Conservation (phyloP, 2,888 invertebrate species). For the Caenorhabditis imperialis region DNA sequence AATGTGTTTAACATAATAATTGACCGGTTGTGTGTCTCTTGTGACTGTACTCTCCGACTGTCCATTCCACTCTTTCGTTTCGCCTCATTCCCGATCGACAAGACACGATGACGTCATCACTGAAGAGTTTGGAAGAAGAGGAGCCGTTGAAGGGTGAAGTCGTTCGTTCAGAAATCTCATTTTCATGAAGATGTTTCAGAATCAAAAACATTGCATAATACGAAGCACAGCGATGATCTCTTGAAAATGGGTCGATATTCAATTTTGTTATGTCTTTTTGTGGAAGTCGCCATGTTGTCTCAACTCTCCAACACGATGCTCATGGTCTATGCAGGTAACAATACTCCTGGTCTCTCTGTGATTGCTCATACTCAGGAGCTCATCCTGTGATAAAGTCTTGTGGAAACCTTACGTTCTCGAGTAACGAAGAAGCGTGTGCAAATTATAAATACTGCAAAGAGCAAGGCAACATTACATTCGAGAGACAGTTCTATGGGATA, state of each 20-base stretch:
- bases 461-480: slow-evolving; percentile 16
- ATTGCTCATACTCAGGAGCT: slow-evolving; percentile 22
- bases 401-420: slow-evolving; percentile 35
- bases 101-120: slow-evolving; percentile 21
- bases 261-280: slow-evolving; percentile 41
- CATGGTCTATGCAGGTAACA: slow-evolving; percentile 54
- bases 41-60: slow-evolving; percentile 2
- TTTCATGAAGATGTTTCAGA: slow-evolving; percentile 2
- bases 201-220: slow-evolving; percentile 5
- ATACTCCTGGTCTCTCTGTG: too few relatives aligned
- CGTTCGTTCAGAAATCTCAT: background rate
- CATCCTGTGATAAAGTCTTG: slow-evolving; percentile 43
- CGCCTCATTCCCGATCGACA: background rate
- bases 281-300: slow-evolving; percentile 51
- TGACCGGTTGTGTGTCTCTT: slow-evolving; percentile 14
- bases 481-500: slow-evolving; percentile 49
- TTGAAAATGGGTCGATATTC: slow-evolving; percentile 46
- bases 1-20: slow-evolving; percentile 37
- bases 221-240: slow-evolving; percentile 46
- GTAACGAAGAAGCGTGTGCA: slow-evolving; percentile 41
- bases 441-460: slow-evolving; percentile 18
- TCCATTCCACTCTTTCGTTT: slow-evolving; percentile 2
- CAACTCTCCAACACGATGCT: slow-evolving; percentile 53
- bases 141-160: slow-evolving; percentile 17
- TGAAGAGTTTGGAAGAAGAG: slow-evolving; percentile 1